Conservation (phyloP, 2,797 vertebrate species). For the Sebastes diaconus region DNA sequence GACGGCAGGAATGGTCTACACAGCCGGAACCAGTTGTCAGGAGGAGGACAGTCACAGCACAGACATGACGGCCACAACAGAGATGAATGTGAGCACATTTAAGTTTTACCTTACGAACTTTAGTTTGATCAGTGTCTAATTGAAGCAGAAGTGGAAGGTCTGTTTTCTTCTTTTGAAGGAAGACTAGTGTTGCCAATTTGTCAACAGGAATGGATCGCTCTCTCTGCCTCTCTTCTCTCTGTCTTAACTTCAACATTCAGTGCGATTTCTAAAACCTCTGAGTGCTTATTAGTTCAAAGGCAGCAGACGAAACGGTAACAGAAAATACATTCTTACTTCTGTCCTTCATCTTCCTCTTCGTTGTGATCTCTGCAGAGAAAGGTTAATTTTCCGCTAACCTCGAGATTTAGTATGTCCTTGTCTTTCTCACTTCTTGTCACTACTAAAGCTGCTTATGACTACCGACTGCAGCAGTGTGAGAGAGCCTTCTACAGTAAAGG, state of each 20-base stretch:
- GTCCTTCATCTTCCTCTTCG: constrained; percentile 24
- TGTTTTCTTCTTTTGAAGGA: neutral
- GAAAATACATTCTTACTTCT: neutral
- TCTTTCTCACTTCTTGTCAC: neutral
- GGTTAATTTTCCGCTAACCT: constrained; percentile 30
- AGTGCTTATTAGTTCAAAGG: neutral
- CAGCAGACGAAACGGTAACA: constrained; percentile 15
- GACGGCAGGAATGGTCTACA: constrained; percentile 76
- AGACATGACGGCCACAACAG: constrained; percentile 76
- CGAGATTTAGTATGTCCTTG: constrained; percentile 19
- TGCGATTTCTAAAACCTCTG: constrained; percentile 4
- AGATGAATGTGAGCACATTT: constrained; percentile 88
- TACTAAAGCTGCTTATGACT: constrained; percentile 35
- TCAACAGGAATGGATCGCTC: neutral
- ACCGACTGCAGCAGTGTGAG: constrained; percentile 16
- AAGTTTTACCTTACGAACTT: neutral
- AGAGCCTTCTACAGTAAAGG: constrained; percentile 1
- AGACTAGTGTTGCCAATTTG: neutral
- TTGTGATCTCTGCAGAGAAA: constrained; percentile 19
- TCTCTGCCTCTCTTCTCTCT: neutral
- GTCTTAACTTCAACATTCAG: neutral
- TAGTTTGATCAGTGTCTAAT: neutral
- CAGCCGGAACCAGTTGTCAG: constrained; percentile 49
- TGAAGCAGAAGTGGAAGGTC: neutral
- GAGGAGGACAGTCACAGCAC: constrained; percentile 52